Evolutionary conservation across 1,140 invertebrate genomes (phyloP).

Genomic region (Aphaenogaster ashmeadi): DNA sequence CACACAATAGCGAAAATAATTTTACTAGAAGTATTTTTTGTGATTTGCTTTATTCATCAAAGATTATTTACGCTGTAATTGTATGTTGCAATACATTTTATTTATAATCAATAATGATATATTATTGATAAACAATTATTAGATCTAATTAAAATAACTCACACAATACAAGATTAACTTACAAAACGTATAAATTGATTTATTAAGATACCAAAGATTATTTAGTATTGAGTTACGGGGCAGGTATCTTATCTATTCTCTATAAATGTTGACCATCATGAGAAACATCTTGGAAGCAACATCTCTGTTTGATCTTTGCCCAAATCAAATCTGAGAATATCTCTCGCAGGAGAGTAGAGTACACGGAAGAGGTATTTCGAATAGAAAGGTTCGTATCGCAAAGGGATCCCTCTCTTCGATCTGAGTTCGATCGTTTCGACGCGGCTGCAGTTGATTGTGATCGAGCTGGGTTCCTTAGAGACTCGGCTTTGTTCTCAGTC

Average conservation of each 20-base stretch:
- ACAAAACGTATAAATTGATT: not conserved
- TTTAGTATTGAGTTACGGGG: not conserved
- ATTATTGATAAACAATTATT: not conserved
- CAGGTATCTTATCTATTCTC: slow-evolving; percentile 8
- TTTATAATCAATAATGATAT: not conserved
- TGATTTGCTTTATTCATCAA: not conserved
- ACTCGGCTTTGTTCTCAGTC: slow-evolving; percentile 74
- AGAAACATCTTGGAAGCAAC: slow-evolving; percentile 35
- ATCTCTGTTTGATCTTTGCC: slow-evolving; percentile 36
- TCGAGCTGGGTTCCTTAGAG: slow-evolving; percentile 67
- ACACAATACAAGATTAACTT: not conserved
- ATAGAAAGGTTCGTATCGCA: slow-evolving; percentile 43
- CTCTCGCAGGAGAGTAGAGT: slow-evolving; percentile 4
- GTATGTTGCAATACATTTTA: not conserved
- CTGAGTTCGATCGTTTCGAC: slow-evolving; percentile 38
- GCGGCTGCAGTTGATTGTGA: slow-evolving; percentile 58
- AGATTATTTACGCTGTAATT: not conserved
- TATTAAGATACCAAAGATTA: not conserved
- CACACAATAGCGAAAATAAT: not conserved
- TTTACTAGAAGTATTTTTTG: not conserved
- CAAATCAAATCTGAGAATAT: slow-evolving; percentile 56
- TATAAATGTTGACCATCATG: slow-evolving; percentile 20
- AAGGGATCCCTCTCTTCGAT: slow-evolving; percentile 35
- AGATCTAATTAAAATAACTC: not conserved
- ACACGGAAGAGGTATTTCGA: slow-evolving; percentile 7